Percentiles rank a stretch among this genome's conserved stretches.
These are phyloP conservation scores for Tokudaia muenninki DNA, from an alignment of 2,797 vertebrate genomes.

Conservation along the genomic window DNA sequence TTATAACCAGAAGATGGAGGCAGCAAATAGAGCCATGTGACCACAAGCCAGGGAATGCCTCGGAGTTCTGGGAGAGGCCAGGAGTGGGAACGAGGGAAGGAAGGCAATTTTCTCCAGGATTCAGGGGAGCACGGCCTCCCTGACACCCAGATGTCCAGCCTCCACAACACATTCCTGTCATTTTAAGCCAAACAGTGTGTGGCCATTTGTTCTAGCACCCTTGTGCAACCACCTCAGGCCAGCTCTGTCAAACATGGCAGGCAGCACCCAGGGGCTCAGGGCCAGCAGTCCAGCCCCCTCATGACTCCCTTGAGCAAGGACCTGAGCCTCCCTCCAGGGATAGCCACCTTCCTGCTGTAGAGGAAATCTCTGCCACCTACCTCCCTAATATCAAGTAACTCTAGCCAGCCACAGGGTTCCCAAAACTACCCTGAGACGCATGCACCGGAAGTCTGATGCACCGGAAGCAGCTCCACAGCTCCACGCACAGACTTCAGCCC, in stretches of 20 bases:
- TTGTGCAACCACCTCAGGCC: accelerated
- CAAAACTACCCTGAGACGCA: not conserved
- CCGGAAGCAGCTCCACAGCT: not conserved
- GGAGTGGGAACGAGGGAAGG: not conserved
- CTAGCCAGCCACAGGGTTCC: not conserved
- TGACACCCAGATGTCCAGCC: not conserved
- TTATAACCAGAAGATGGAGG: not conserved
- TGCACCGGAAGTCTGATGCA: not conserved
- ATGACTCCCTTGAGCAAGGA: not conserved
- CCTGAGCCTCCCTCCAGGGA: not conserved
- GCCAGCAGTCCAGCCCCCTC: not conserved
- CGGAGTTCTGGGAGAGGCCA: not conserved
- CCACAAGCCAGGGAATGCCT: not conserved
- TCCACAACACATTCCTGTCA: not conserved
- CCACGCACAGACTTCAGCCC: not conserved
- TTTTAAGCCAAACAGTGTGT: not conserved
- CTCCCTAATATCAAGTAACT: not conserved
- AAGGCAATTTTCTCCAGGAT: accelerated
- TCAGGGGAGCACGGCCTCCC: not conserved
- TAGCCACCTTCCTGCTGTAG: not conserved
- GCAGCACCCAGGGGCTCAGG: not conserved
- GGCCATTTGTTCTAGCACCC: no score
- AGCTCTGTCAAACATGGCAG: not conserved
- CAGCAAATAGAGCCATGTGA: not conserved
- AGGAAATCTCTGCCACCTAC: not conserved